Base-by-base conservation (phyloP, 2,113 vertebrate species). In the Polypterus senegalus region DNA sequence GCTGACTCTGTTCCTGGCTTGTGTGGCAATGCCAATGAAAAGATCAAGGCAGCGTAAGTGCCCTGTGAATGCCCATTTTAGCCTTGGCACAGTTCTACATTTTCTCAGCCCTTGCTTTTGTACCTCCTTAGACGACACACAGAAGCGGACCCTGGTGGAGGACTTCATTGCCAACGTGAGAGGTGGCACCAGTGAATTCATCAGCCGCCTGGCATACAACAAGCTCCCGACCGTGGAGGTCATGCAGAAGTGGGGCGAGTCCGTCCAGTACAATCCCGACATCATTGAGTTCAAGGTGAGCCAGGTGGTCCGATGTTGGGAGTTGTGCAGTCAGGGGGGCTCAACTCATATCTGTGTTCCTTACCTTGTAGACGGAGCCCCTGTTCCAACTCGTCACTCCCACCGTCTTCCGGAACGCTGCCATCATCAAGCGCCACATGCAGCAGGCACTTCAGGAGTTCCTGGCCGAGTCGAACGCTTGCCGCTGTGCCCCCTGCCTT, bases 181-280 rank as follows among this genome's bases (percentile, higher is more conserved):
- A 2, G 94, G 95, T 0, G 94, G 95, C 4, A 83, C 79, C 0
- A 97, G 90, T 1, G 86, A 94, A 43, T 63, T 84, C 0, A 54
- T 96, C 48, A 68, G 86, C 0, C 2, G 76, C 0, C 65, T 98
- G 73, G 80, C 89, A 1, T 74, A 88, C 61, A 86, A 64, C 55
- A 76, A 81, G 11, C 77, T 96, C 47, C 95, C 94, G 0, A 89
- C 84, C 0, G 77, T 86, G 0, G 64, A 88, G 0, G 76, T 93
- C 57, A 91, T 97, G 92, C 82, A 81, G 56, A 79, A 85, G 1
- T 97, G 92, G 94, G 93, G 93, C 6, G 89, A 92, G 0, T 86
- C 86, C 0, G 88, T 96, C 0, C 81, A 83, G 49, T 94, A 88
- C 75, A 95, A 89, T 71, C 93, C 92, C 0, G 90, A 92, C 49